Conservation (phyloP, 2,888 invertebrate species). For the Stenodema calcarata region DNA sequence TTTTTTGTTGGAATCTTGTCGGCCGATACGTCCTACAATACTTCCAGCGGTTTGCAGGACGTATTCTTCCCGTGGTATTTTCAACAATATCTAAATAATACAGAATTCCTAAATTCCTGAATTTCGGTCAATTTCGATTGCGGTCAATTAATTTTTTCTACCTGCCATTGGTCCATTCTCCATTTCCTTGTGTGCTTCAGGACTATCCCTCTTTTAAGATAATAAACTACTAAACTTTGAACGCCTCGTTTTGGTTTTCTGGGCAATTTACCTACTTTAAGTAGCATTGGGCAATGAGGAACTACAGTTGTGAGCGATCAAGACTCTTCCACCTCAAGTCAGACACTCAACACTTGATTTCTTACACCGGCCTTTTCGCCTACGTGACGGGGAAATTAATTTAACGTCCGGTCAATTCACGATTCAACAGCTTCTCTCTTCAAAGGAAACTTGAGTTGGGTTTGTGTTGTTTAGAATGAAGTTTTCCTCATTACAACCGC, state of each 20-base stretch:
- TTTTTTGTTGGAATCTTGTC: no score
- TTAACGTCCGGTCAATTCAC: constrained; percentile 2
- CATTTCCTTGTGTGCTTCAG: no score
- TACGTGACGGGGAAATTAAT: constrained; percentile 10
- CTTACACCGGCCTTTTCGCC: not conserved
- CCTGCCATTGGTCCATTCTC: no score
- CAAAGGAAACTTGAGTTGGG: not conserved
- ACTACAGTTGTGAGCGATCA: not conserved
- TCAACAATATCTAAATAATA: no score
- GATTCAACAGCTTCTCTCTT: not conserved
- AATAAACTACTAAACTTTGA: no score
- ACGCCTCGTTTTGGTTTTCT: not conserved
- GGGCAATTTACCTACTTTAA: not conserved
- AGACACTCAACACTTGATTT: not conserved
- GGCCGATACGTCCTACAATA: no score
- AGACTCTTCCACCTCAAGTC: not conserved
- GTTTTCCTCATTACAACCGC: not conserved
- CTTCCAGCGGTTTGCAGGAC: no score
- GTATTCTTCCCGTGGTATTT: no score
- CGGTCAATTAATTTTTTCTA: no score
- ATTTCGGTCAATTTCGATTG: no score
- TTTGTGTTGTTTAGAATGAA: not conserved
- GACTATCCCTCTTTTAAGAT: no score
- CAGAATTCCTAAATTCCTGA: no score
- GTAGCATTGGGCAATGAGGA: not conserved